These are phyloP conservation scores for Clamator glandarius DNA, from an alignment of 2,797 vertebrate genomes.

Conservation along the genomic window DNA sequence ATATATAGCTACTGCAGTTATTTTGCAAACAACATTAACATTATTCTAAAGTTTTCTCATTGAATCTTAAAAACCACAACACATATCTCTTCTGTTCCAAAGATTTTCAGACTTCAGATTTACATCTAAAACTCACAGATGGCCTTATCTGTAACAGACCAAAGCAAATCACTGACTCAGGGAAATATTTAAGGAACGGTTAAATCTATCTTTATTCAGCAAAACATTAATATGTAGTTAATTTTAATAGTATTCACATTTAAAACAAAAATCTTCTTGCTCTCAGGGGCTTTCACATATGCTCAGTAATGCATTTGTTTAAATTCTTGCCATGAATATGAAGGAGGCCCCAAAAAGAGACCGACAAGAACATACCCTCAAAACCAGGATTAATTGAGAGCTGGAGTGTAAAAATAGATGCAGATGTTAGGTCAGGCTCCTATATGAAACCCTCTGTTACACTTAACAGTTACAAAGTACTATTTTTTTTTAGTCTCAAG, in stretches of 20 bases:
- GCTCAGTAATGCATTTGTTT: not conserved
- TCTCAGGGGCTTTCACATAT: not conserved
- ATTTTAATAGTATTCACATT: not conserved
- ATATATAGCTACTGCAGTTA: slow-evolving; percentile 21
- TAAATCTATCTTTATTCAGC: not conserved
- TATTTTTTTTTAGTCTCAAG: not conserved
- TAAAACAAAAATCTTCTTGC: not conserved
- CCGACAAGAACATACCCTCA: not conserved
- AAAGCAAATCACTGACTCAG: not conserved
- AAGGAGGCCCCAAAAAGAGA: not conserved
- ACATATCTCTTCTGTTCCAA: not conserved
- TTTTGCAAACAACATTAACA: slow-evolving; percentile 28
- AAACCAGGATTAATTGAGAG: not conserved
- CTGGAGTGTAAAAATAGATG: not conserved
- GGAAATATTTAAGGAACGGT: not conserved
- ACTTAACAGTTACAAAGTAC: not conserved
- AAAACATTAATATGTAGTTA: not conserved
- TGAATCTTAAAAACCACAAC: not conserved
- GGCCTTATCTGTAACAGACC: not conserved
- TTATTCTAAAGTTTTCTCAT: slow-evolving; percentile 24
- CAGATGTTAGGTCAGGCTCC: not conserved
- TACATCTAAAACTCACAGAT: slow-evolving; percentile 23
- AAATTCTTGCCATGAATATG: not conserved
- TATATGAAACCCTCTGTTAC: not conserved
- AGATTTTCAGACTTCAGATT: not conserved